Evolutionary conservation across 1,140 invertebrate genomes (phyloP).

Genomic region (Heliconius himera): DNA sequence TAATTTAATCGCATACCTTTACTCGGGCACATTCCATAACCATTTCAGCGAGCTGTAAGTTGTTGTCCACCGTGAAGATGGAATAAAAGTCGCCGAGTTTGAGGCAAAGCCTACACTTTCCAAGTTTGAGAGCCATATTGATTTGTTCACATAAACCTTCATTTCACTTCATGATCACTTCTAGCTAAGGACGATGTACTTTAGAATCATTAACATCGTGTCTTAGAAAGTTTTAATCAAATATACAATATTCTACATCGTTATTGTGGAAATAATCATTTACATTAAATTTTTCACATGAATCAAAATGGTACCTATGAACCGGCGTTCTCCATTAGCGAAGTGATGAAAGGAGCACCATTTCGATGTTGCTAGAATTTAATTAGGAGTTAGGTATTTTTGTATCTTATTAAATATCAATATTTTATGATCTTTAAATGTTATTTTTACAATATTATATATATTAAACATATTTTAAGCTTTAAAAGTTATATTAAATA

Average conservation of each 20-base stretch:
- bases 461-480: neutral
- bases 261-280: conserved; percentile 21
- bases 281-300: conserved; percentile 24
- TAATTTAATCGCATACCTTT: conserved; percentile 69
- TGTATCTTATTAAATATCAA: neutral
- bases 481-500: neutral
- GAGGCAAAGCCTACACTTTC: conserved; percentile 81
- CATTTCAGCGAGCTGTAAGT: conserved; percentile 82
- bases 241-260: conserved; percentile 32
- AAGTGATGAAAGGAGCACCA: conserved; percentile 17
- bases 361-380: conserved; percentile 25
- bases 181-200: conserved; percentile 37
- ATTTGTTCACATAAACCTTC: conserved; percentile 68
- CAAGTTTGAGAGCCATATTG: conserved; percentile 79
- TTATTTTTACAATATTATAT: neutral
- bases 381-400: neutral
- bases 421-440: neutral
- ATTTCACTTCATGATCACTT: conserved; percentile 60
- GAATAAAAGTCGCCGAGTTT: conserved; percentile 81
- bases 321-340: conserved; percentile 39
- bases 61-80: conserved; percentile 79
- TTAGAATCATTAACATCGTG: conserved; percentile 20
- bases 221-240: neutral
- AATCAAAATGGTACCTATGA: conserved; percentile 36
- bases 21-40: conserved; percentile 83